Base-by-base conservation (phyloP, 2,113 vertebrate genomes). In the Amia ocellicauda region DNA sequence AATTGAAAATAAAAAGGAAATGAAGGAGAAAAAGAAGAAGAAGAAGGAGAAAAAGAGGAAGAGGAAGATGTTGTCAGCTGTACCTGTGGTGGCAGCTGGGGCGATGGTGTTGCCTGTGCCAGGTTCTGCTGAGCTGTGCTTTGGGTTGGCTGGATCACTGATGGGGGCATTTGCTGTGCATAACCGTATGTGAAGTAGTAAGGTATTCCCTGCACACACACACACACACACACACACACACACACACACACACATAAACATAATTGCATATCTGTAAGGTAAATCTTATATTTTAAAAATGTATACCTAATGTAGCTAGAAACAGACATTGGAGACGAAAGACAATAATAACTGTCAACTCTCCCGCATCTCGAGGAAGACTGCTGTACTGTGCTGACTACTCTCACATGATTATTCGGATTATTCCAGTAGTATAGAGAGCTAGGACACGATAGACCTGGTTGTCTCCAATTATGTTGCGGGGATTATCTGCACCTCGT, bases 41-140 rank as follows among this genome's bases (percentile, higher is more conserved):
- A n/a, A n/a, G n/a, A n/a, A n/a, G n/a, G n/a, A n/a, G n/a, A n/a
- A n/a, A n/a, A n/a, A n/a, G n/a, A n/a, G n/a, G n/a, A n/a, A n/a
- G n/a, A n/a, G n/a, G n/a, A n/a, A n/a, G n/a, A n/a, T n/a, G n/a
- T n/a, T n/a, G n/a, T n/a, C n/a, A n/a, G 11, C 31, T 7, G 31
- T 24, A 88, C 88, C 86, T 89, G 87, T 58, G 81, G 73, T 50
- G 84, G 84, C 31, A 82, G 82, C 68, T 83, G 80, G 61, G 83
- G 84, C 58, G 64, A 77, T 64, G 75, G 79, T n/a, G 83, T 86
- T 4, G 74, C 54, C 56, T 71, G 83, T 26, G 79, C 80, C 72
- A 67, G 65, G 61, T 69, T 74, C 64, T 76, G 81, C 60, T 80
- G 78, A 3, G 23, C 43, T 3, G 78, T 70, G 71, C 76, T 84